phyloP scores from a whole-genome alignment of 2,888 invertebrate species.

The Odontomyia ornata region DNA sequence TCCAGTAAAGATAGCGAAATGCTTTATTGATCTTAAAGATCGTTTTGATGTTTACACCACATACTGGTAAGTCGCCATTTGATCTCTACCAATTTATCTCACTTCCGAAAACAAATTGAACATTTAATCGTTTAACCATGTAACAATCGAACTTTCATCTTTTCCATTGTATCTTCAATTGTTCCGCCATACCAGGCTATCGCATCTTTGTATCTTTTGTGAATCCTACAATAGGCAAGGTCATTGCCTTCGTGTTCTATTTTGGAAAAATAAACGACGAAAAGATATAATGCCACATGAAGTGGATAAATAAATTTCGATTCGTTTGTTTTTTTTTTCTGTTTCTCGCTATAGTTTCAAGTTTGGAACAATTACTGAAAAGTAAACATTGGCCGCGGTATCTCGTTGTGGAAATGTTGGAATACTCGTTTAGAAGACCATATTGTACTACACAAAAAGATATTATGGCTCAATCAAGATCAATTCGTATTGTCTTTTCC shows the following conservation, averaged over 20 bases:
- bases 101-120: neutral
- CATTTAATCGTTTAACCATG: conserved; percentile 6
- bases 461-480: neutral
- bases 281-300: neutral
- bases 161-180: neutral
- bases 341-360: no score
- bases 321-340: no score
- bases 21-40: conserved; percentile 62
- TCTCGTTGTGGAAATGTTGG: neutral
- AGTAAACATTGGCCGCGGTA: neutral
- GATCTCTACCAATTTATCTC: no score
- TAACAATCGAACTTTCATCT: neutral
- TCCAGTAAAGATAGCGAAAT: conserved; percentile 62
- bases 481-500: conserved; percentile 7
- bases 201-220: neutral
- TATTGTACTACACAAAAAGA: neutral
- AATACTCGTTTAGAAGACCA: neutral
- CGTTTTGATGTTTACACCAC: conserved; percentile 64
- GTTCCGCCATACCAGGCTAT: neutral
- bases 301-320: no score
- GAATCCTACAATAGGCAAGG: neutral
- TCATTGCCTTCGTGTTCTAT: conserved; percentile 1
- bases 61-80: conserved; percentile 61
- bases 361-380: conserved; percentile 10
- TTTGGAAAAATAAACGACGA: neutral